Evolutionary conservation across 2,888 invertebrate genomes (phyloP).

Genomic region (Philhelius pedissequus): DNA sequence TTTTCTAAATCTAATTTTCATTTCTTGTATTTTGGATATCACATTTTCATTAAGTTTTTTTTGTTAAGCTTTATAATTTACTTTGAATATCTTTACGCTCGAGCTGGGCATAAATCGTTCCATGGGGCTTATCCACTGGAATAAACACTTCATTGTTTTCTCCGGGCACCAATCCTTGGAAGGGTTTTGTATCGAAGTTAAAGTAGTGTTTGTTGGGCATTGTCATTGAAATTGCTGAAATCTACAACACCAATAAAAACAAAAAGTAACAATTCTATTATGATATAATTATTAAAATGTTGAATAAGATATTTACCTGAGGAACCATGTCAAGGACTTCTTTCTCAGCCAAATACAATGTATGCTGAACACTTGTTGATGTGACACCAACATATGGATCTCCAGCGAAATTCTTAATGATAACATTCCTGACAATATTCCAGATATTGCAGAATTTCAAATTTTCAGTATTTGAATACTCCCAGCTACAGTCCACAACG

Average conservation of each 20-base stretch:
- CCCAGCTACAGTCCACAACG: constrained; percentile 87
- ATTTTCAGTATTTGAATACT: constrained; percentile 83
- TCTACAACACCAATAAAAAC: constrained; percentile 78
- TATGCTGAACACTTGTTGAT: constrained; percentile 90
- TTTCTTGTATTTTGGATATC: no score
- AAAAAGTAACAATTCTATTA: background rate
- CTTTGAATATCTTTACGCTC: constrained; percentile 79
- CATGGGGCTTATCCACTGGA: constrained; percentile 89
- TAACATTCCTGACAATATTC: constrained; percentile 85
- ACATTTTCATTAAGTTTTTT: no score
- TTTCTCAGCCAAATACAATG: constrained; percentile 86
- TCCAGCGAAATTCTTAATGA: constrained; percentile 88
- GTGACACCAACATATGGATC: constrained; percentile 85
- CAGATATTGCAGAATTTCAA: constrained; percentile 86
- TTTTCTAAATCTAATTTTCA: no score
- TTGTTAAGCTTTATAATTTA: constrained; percentile 72
- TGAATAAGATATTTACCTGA: constrained; percentile 79
- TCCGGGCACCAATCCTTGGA: constrained; percentile 83
- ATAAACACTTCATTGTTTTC: constrained; percentile 86
- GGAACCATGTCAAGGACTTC: constrained; percentile 84
- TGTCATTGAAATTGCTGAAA: constrained; percentile 85
- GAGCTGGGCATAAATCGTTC: constrained; percentile 86
- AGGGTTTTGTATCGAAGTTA: constrained; percentile 86
- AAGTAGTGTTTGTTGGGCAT: constrained; percentile 92
- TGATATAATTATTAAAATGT: background rate